Percentiles rank a stretch among this genome's conserved stretches.
phyloP scores from a whole-genome alignment of 2,113 vertebrate species.

The Danionella cerebrum region DNA sequence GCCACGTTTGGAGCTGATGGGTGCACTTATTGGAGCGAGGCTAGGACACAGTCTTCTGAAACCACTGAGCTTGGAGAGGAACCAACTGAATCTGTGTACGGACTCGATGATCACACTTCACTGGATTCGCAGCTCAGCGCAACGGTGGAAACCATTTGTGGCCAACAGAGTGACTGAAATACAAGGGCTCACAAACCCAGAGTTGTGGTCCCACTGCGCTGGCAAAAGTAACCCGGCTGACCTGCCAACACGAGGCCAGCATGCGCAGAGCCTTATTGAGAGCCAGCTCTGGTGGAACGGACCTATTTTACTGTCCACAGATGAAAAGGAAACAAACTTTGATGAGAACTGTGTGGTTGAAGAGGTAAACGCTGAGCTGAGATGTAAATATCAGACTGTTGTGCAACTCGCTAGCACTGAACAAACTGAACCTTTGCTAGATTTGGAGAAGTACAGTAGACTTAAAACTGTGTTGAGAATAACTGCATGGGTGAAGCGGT shows the following conservation, averaged over 20 bases:
- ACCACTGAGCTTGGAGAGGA: not conserved
- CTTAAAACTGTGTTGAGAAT: not conserved
- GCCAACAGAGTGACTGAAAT: not conserved
- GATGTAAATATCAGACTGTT: not conserved
- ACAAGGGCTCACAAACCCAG: not conserved
- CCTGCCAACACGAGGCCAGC: not conserved
- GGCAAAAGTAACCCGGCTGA: not conserved
- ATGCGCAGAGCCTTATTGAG: not conserved
- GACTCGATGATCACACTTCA: not conserved
- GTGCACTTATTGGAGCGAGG: not conserved
- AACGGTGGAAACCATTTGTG: not conserved
- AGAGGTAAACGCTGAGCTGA: not conserved
- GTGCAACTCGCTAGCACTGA: not conserved
- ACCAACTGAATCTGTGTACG: not conserved
- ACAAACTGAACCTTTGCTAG: no score
- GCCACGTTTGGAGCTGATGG: not conserved
- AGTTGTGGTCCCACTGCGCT: not conserved
- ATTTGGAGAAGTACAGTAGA: not conserved
- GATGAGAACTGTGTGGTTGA: not conserved
- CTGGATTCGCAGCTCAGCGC: not conserved
- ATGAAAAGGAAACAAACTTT: not conserved
- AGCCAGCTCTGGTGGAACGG: not conserved
- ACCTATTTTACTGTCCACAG: not conserved
- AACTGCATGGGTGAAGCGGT: slow-evolving; percentile 10
- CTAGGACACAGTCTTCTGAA: not conserved